Conservation (phyloP, 2,113 vertebrate genomes). For the Pseudorectes ferrugineus region DNA sequence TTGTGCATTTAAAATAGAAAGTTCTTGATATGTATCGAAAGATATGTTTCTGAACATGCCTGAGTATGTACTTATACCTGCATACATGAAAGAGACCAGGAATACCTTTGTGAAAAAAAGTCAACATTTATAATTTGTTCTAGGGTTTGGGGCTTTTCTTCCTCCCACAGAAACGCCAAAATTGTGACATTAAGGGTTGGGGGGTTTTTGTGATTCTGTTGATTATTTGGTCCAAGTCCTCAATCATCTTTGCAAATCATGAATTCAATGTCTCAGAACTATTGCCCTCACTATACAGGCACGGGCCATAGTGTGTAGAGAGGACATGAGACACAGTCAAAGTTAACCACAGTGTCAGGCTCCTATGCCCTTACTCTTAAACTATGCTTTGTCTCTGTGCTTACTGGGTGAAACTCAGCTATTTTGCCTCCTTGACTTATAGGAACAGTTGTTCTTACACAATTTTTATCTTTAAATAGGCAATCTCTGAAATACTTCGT, state of each 20-base stretch:
- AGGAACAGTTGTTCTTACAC: not conserved
- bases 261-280: not conserved
- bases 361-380: not conserved
- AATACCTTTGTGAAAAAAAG: not conserved
- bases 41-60: not conserved
- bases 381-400: not conserved
- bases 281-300: not conserved
- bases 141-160: rapidly evolving
- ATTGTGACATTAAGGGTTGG: rapidly evolving
- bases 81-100: not conserved
- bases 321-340: not conserved
- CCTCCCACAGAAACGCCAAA: not conserved
- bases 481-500: not conserved
- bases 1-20: not conserved
- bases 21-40: not conserved
- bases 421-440: not conserved
- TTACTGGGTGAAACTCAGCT: not conserved
- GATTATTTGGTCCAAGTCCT: not conserved
- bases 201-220: not conserved
- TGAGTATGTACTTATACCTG: not conserved
- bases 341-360: not conserved
- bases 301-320: not conserved
- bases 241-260: not conserved
- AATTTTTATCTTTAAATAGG: not conserved
- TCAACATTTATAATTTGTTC: not conserved